phyloP scores from a whole-genome alignment of 2,797 vertebrate genomes.

The Sparidentex hasta region DNA sequence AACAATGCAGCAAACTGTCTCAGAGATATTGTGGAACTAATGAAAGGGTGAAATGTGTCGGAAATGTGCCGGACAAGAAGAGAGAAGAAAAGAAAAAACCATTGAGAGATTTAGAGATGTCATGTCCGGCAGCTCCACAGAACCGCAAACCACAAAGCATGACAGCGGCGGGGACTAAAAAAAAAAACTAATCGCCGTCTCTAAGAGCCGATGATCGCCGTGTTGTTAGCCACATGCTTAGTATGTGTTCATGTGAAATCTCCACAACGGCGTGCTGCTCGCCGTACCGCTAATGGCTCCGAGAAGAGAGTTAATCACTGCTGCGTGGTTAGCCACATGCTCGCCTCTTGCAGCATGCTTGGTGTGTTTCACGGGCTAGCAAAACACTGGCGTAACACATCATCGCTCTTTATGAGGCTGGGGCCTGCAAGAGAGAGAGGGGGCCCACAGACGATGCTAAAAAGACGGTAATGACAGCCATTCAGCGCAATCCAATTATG shows the following conservation, averaged over 20 bases:
- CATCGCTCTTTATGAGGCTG: slow-evolving; percentile 98
- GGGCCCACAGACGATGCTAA: slow-evolving; percentile 99
- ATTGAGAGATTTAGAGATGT: slow-evolving; percentile 57
- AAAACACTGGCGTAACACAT: slow-evolving; percentile 95
- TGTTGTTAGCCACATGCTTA: slow-evolving; percentile 84
- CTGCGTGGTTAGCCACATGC: slow-evolving; percentile 83
- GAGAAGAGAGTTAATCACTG: slow-evolving; percentile 84
- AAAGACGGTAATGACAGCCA: slow-evolving; percentile 99
- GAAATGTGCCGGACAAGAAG: slow-evolving; percentile 60
- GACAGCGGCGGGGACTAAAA: slow-evolving; percentile 35
- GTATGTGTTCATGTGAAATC: slow-evolving; percentile 73
- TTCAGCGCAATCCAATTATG: slow-evolving; percentile 99
- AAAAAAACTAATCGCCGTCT: slow-evolving; percentile 65
- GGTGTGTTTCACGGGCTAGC: slow-evolving; percentile 93
- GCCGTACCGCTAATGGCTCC: slow-evolving; percentile 79
- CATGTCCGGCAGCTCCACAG: slow-evolving; percentile 47
- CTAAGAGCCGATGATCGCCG: slow-evolving; percentile 71
- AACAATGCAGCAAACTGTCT: slow-evolving; percentile 68
- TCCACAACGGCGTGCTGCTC: slow-evolving; percentile 69
- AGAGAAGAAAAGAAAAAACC: slow-evolving; percentile 51
- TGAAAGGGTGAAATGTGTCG: slow-evolving; percentile 70
- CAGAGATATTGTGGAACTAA: slow-evolving; percentile 73
- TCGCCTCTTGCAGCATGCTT: slow-evolving; percentile 72
- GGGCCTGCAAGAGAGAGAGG: slow-evolving; percentile 92
- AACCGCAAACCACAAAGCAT: slow-evolving; percentile 47